These are phyloP conservation scores for Pluvialis apricaria DNA, from an alignment of 2,113 vertebrate species.

Conservation along the genomic window DNA sequence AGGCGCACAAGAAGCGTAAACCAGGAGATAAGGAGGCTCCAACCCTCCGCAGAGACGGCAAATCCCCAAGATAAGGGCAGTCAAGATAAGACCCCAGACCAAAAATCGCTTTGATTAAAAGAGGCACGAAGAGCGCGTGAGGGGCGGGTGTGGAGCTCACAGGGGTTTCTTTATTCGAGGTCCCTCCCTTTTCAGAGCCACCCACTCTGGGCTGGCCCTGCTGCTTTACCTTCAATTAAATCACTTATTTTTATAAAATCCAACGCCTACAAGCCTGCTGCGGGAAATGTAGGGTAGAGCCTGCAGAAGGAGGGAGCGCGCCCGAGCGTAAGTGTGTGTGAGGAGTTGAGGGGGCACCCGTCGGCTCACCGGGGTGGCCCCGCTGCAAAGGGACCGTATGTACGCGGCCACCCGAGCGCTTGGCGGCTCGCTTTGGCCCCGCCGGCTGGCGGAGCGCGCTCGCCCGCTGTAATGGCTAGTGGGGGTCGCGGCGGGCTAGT, in stretches of 20 bases:
- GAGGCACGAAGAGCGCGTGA: neutral
- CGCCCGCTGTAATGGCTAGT: rapidly evolving
- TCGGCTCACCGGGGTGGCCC: neutral
- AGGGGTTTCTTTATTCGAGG: neutral
- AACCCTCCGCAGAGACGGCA: neutral
- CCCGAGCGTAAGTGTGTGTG: neutral
- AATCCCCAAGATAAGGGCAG: neutral
- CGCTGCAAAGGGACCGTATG: neutral
- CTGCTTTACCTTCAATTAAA: neutral
- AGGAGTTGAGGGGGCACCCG: neutral
- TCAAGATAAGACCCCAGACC: neutral
- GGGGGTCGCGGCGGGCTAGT: rapidly evolving
- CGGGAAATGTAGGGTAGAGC: neutral
- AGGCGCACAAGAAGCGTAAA: neutral
- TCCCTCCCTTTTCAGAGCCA: neutral
- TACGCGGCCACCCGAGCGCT: neutral
- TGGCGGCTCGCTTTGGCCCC: neutral
- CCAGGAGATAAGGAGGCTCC: neutral
- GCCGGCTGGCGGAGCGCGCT: neutral
- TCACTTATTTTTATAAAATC: neutral
- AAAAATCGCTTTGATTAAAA: neutral
- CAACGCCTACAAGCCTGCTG: neutral
- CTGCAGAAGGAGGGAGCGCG: neutral
- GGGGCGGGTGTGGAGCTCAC: neutral
- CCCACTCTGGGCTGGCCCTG: neutral